Percentiles rank a stretch among this genome's conserved stretches.
Evolutionary conservation across 1,140 invertebrate genomes (phyloP).

Genomic region (Aporrectodea caliginosa): DNA sequence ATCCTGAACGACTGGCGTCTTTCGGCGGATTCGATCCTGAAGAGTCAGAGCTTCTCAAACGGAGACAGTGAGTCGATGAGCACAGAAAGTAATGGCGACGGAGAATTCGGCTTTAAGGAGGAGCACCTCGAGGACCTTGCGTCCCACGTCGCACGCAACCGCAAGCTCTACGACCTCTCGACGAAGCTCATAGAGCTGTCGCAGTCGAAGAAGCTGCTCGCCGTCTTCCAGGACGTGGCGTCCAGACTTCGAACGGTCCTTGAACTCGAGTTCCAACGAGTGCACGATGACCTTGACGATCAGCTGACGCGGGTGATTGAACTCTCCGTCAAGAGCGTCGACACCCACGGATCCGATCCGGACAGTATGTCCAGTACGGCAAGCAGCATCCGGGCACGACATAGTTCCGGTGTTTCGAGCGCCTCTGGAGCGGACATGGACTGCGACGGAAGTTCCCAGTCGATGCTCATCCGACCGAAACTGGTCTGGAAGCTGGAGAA

Average conservation of each 20-base stretch:
- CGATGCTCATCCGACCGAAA: constrained; percentile 15
- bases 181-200: constrained; percentile 19
- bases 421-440: not conserved
- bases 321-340: not conserved
- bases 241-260: constrained; percentile 9
- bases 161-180: constrained; percentile 20
- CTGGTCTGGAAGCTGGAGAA: constrained; percentile 28
- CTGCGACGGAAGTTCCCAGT: not conserved
- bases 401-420: not conserved
- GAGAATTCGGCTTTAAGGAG: not conserved
- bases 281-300: not conserved
- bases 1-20: not conserved
- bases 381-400: not conserved
- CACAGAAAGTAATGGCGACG: too few species aligned
- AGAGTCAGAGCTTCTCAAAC: not conserved
- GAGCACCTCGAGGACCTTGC: not conserved
- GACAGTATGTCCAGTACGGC: not conserved
- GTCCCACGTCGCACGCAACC: not conserved
- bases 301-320: not conserved
- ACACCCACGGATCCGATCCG: not conserved
- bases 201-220: constrained; percentile 17
- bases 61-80: too few species aligned
- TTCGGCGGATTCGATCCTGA: not conserved
- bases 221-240: constrained; percentile 12
- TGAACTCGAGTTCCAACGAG: constrained; percentile 4